phyloP scores from a whole-genome alignment of 2,888 invertebrate genomes.

The Amphimallon solstitiale region DNA sequence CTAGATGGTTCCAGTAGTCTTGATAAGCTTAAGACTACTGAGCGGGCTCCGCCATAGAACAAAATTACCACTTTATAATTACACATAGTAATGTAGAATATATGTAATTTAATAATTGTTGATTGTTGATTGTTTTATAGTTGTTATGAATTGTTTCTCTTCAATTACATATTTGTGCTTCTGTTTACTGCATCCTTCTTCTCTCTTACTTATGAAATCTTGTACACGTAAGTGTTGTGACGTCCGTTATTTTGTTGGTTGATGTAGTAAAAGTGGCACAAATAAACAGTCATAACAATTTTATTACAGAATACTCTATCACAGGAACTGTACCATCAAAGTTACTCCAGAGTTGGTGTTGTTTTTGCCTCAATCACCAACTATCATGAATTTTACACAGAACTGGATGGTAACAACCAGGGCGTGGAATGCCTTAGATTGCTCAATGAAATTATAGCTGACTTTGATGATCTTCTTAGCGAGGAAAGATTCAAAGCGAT shows the following conservation, averaged over 20 bases:
- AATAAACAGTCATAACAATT: conserved; percentile 40
- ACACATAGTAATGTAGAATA: too few species aligned
- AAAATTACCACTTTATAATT: too few species aligned
- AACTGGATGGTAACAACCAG: conserved; percentile 91
- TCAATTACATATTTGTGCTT: conserved; percentile 39
- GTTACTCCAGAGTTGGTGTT: conserved; percentile 89
- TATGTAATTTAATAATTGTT: neutral
- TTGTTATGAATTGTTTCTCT: conserved; percentile 10
- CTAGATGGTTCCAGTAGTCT: too few species aligned
- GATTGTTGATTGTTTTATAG: conserved; percentile 20
- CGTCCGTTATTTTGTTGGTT: conserved; percentile 20
- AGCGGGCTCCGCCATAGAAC: too few species aligned
- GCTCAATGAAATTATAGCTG: conserved; percentile 91
- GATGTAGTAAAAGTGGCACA: conserved; percentile 40
- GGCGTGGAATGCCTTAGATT: conserved; percentile 89
- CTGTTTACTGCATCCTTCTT: conserved; percentile 41
- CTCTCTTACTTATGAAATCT: conserved; percentile 25
- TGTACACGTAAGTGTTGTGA: conserved; percentile 32
- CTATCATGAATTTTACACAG: conserved; percentile 94
- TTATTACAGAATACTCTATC: conserved; percentile 69
- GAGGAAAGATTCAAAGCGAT: conserved; percentile 87
- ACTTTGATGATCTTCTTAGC: conserved; percentile 90
- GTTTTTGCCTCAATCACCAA: conserved; percentile 94
- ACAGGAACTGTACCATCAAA: conserved; percentile 92
- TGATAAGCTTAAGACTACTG: too few species aligned